phyloP scores from a whole-genome alignment of 35 echinoderm and acorn worm genomes.

The Apostichopus japonicus region DNA sequence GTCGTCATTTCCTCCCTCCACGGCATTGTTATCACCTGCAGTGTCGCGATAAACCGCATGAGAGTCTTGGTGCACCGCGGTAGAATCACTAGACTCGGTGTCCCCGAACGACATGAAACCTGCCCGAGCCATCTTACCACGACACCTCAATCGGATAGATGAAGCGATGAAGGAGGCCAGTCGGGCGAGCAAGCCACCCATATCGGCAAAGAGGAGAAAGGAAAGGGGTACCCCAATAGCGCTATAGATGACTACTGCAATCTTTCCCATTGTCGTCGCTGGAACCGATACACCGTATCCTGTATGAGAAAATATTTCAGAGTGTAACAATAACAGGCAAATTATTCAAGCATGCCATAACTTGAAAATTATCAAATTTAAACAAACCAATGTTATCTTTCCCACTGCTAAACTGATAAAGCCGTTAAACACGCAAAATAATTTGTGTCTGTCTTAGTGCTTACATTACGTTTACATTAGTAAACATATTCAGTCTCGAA shows the following conservation, averaged over 20 bases:
- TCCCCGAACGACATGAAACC: background rate
- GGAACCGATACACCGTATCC: background rate
- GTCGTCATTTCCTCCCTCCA: background rate
- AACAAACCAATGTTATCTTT: too few species aligned
- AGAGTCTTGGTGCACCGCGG: background rate
- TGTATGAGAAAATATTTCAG: background rate
- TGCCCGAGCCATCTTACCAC: background rate
- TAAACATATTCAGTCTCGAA: too few species aligned
- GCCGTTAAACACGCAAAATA: too few species aligned
- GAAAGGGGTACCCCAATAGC: background rate
- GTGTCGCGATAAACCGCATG: background rate
- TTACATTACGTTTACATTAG: too few species aligned
- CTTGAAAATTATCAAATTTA: too few species aligned
- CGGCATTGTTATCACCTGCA: background rate
- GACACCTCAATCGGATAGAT: background rate
- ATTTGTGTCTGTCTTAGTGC: too few species aligned
- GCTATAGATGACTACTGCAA: background rate
- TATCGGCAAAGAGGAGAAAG: background rate
- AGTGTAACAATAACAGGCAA: background rate
- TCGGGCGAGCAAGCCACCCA: slow-evolving; percentile 14
- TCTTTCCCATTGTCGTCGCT: background rate
- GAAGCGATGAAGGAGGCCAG: background rate
- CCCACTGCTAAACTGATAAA: too few species aligned
- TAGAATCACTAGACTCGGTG: background rate
- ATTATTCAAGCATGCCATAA: background rate